These are phyloP conservation scores for Buathra laborator DNA, from an alignment of 2,888 invertebrate species.

Conservation along the genomic window DNA sequence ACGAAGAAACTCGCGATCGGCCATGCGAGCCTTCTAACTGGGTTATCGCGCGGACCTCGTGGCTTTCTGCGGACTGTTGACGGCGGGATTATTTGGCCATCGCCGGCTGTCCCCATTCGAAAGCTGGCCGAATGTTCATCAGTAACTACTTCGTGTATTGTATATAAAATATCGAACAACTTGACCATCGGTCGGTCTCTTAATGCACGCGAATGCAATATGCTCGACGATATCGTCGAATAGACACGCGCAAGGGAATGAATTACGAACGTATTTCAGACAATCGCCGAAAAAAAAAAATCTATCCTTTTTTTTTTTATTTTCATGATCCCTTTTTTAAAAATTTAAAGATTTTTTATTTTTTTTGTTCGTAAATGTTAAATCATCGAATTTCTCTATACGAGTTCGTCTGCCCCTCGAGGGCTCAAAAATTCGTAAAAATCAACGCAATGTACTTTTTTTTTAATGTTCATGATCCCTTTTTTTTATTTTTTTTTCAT, in stretches of 20 bases:
- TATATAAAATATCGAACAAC: not conserved
- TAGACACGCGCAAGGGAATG: conserved; percentile 4
- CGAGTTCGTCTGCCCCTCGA: no score
- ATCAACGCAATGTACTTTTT: not conserved
- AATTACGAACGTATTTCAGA: not conserved
- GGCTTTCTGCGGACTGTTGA: conserved; percentile 58
- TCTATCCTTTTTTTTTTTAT: not conserved
- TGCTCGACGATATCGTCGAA: conserved; percentile 52
- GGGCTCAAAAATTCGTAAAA: no score
- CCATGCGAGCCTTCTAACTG: conserved; percentile 68
- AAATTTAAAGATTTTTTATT: no score
- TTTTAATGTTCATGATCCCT: no score
- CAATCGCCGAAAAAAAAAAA: not conserved
- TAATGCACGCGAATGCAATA: conserved; percentile 62
- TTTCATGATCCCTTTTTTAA: no score
- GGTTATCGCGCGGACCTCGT: conserved; percentile 57
- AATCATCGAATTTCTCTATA: no score
- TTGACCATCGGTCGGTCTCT: conserved; percentile 27
- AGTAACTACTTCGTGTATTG: conserved; percentile 24
- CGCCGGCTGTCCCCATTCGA: conserved; percentile 58
- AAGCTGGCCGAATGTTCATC: conserved; percentile 60
- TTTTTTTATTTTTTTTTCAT: no score
- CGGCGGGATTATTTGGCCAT: conserved; percentile 37
- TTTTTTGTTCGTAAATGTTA: no score
- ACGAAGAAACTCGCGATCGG: conserved; percentile 63